Evolutionary conservation across 2,113 vertebrate genomes (phyloP).

Genomic region (Stictonetta naevosa): DNA sequence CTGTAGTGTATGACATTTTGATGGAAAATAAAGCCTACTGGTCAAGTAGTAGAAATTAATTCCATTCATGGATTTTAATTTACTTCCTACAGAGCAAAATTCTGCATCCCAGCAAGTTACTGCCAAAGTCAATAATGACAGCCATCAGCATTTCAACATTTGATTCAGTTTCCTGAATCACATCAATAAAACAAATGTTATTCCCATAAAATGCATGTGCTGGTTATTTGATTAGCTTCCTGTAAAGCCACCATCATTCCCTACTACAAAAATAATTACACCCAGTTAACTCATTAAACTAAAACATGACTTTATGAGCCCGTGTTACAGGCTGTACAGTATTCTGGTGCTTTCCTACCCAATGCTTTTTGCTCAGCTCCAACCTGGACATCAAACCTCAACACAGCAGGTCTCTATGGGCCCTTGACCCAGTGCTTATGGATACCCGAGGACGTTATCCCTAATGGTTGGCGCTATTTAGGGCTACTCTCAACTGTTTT

Average conservation of each 20-base stretch:
- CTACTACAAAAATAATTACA: not conserved
- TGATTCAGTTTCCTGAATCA: not conserved
- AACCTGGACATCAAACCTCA: fast-evolving
- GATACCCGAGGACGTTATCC: not conserved
- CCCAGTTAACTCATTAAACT: not conserved
- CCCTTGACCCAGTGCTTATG: not conserved
- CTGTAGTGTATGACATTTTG: not conserved
- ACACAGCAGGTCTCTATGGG: fast-evolving
- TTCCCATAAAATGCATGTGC: not conserved
- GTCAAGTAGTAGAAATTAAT: constrained; percentile 26
- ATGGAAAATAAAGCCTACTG: not conserved
- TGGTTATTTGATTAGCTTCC: not conserved
- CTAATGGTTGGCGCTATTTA: not conserved
- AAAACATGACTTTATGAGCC: not conserved
- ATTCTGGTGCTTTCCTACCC: not conserved
- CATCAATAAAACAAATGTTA: not conserved
- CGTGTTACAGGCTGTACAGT: not conserved
- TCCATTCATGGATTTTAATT: constrained; percentile 34
- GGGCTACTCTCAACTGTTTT: not conserved
- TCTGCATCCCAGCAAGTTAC: constrained; percentile 14
- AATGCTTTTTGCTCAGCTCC: not conserved
- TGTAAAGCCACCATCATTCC: not conserved
- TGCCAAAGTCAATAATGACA: not conserved
- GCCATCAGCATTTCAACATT: not conserved
- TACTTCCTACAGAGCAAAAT: constrained; percentile 27